Evolutionary conservation across 2,888 invertebrate species (phyloP), one percentile per base, ranked within the genome.

Genomic region (Conus canariensis): DNA sequence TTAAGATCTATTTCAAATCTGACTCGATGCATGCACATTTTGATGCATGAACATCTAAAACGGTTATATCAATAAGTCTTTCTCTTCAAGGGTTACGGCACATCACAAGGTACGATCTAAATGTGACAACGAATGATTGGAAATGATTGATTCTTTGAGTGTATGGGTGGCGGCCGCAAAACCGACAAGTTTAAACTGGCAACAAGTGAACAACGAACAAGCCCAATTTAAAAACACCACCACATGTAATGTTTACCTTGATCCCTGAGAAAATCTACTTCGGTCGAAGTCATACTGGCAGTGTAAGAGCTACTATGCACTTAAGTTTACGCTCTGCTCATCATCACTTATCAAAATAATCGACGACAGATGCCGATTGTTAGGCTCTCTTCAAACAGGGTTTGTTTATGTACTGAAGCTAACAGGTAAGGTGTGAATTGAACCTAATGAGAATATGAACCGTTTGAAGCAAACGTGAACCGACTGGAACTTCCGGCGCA

Each of bases 231-330:
- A 70, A 70, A 67, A 59, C 12, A 30, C 45, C 14, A 22, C 12
- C 7, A 19, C 45, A 9, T 6, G 1, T 64, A n/a, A 22, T 1
- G 59, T 90, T 85, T 85, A 91, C 91, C 91, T 86, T 91, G 91
- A 60, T 91, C 91, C 82, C 70, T 88, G 70, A 91, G 87, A 90
- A 91, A 91, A 25, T 91, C 91, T 30, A 70, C 60, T 88, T 91
- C 91, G 7, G 74, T 74, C 60, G 88, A 60, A 60, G 90, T n/a
- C 91, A 91, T 91, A 56, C 56, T 90, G 56, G 67, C 56, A 86
- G 85, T 74, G 64, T 22, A 19, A 45, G 59, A 67, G 60, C 58
- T 60, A 45, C 10, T n/a, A 8, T 6, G 56, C 12, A n/a, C 56
- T 67, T 3, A 56, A 12, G 22, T 56, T 88, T 22, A 86, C 9